phyloP scores from a whole-genome alignment of 1,140 invertebrate genomes.

The Magallana gigas region DNA sequence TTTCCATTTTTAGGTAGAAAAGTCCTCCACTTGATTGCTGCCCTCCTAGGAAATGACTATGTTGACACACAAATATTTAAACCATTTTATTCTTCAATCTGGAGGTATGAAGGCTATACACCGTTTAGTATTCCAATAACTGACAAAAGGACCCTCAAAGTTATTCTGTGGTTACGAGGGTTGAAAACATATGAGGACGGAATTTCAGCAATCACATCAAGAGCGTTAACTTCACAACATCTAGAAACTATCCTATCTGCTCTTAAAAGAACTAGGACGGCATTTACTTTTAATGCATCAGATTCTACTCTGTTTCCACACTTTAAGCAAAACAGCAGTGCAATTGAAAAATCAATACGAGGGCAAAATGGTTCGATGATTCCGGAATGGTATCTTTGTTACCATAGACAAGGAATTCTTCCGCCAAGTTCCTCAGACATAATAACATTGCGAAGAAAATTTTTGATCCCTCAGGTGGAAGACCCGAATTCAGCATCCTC shows the following conservation, averaged over 20 bases:
- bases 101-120: slow-evolving; percentile 81
- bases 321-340: not conserved
- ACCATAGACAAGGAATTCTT: slow-evolving; percentile 82
- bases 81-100: slow-evolving; percentile 85
- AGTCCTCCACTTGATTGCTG: slow-evolving; percentile 88
- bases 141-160: slow-evolving; percentile 83
- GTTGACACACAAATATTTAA: slow-evolving; percentile 85
- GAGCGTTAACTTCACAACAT: slow-evolving; percentile 46
- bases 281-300: not conserved
- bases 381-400: slow-evolving; percentile 85
- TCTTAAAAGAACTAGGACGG: not conserved
- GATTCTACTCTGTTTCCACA: slow-evolving; percentile 25
- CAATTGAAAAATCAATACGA: not conserved
- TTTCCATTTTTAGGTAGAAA: slow-evolving; percentile 85
- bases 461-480: slow-evolving; percentile 88
- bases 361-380: slow-evolving; percentile 65
- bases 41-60: slow-evolving; percentile 92
- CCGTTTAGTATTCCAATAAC: slow-evolving; percentile 77
- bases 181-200: slow-evolving; percentile 73
- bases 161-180: slow-evolving; percentile 88
- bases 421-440: slow-evolving; percentile 86
- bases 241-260: not conserved
- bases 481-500: slow-evolving; percentile 83
- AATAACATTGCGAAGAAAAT: slow-evolving; percentile 83
- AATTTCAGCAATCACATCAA: slow-evolving; percentile 36